Conservation (phyloP, 2,113 vertebrate species). For the Corvus hawaiiensis region DNA sequence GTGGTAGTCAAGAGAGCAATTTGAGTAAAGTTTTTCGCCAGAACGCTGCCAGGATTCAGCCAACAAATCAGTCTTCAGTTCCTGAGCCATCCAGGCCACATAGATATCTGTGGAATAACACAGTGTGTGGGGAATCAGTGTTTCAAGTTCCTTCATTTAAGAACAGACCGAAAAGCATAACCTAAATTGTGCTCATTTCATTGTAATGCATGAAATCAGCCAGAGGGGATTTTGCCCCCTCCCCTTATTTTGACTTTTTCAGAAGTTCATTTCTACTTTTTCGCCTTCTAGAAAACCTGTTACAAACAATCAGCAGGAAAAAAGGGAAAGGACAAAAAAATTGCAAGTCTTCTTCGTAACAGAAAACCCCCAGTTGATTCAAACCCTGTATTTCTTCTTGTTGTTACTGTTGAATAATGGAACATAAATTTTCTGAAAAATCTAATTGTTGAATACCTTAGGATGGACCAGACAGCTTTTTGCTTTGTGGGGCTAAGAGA, state of each 20-base stretch:
- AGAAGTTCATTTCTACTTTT: neutral
- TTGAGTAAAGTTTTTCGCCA: constrained; percentile 78
- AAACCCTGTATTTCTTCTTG: neutral
- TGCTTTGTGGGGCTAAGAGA: neutral
- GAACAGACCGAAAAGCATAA: neutral
- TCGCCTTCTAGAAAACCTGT: neutral
- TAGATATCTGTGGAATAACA: constrained; percentile 83
- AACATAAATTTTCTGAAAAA: neutral
- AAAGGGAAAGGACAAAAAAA: neutral
- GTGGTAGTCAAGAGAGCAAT: constrained; percentile 87
- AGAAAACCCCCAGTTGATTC: neutral
- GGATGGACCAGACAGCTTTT: neutral
- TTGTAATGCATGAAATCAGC: neutral
- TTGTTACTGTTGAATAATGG: neutral
- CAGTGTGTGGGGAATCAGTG: neutral
- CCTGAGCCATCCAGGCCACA: constrained; percentile 86
- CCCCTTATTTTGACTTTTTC: neutral
- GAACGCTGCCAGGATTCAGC: constrained; percentile 84
- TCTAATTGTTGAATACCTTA: neutral
- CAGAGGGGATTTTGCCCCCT: neutral
- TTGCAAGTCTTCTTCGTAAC: neutral
- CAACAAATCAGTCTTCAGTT: constrained; percentile 79
- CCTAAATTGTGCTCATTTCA: neutral
- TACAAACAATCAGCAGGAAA: neutral
- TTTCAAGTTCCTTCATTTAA: neutral